Conservation (phyloP, 2,797 vertebrate species). For the Oreonectes daqikongensis region DNA sequence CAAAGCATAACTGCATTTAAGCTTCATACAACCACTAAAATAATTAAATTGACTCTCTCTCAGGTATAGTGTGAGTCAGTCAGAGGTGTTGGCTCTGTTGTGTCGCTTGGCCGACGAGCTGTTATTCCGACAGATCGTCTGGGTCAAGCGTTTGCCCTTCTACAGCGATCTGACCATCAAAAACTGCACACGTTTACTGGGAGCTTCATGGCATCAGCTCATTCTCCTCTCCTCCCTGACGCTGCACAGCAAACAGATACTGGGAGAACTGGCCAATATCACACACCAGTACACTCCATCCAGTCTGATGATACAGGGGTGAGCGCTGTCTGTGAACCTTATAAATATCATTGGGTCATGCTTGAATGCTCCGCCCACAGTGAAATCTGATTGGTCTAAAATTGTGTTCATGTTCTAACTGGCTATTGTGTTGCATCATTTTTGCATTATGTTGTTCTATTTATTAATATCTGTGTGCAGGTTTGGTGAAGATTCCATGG, state of each 20-base stretch:
- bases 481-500: constrained; percentile 98
- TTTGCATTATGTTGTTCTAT: not conserved
- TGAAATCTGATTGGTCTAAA: not conserved
- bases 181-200: constrained; percentile 97
- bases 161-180: constrained; percentile 97
- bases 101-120: constrained; percentile 96
- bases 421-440: not conserved
- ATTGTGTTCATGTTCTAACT: not conserved
- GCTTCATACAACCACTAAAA: too few species aligned
- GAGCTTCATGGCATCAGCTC: constrained; percentile 97
- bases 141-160: constrained; percentile 98
- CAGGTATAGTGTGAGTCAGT: constrained; percentile 93
- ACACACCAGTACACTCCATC: constrained; percentile 96
- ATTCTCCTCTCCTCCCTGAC: constrained; percentile 96
- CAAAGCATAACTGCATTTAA: too few species aligned
- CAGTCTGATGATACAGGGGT: constrained; percentile 93
- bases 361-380: not conserved
- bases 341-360: not conserved
- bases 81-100: constrained; percentile 93
- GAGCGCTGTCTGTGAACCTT: constrained; percentile 59
- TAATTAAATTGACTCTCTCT: not conserved
- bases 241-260: constrained; percentile 95
- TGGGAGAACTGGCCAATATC: constrained; percentile 92
- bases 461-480: constrained; percentile 70
- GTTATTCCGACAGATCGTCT: constrained; percentile 96